Conservation (phyloP, 1,140 invertebrate species). For the Aradophagus sp. region DNA sequence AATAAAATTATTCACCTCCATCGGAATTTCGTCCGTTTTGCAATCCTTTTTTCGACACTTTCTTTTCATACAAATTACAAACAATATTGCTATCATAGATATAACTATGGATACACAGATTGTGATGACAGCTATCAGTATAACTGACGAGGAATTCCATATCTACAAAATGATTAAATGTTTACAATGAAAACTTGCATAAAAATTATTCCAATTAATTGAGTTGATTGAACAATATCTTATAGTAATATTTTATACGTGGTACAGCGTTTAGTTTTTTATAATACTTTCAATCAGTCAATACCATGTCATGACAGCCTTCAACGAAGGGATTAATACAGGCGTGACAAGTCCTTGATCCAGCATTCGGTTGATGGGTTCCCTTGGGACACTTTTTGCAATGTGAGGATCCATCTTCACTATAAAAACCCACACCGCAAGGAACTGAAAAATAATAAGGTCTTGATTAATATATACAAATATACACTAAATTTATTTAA, state of each 20-base stretch:
- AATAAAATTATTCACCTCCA: constrained; percentile 1
- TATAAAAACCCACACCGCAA: constrained; percentile 65
- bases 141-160: constrained; percentile 52
- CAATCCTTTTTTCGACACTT: constrained; percentile 21
- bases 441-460: too few species aligned
- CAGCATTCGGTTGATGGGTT: constrained; percentile 66
- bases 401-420: constrained; percentile 64
- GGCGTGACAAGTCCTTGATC: constrained; percentile 63
- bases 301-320: constrained; percentile 66
- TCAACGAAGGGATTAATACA: constrained; percentile 68
- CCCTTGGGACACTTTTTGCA: constrained; percentile 66
- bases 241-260: too few species aligned
- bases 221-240: too few species aligned
- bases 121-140: constrained; percentile 35
- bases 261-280: too few species aligned
- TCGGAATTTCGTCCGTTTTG: constrained; percentile 13
- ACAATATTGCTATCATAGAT: constrained; percentile 43
- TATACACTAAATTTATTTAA: too few species aligned
- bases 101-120: constrained; percentile 46
- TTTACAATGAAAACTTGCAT: too few species aligned
- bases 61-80: constrained; percentile 39
- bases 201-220: too few species aligned
- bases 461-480: too few species aligned
- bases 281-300: constrained; percentile 36
- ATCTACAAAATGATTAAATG: constrained; percentile 42